Conservation (phyloP, 1,140 invertebrate species). For the Aphelinus atriplicis region DNA sequence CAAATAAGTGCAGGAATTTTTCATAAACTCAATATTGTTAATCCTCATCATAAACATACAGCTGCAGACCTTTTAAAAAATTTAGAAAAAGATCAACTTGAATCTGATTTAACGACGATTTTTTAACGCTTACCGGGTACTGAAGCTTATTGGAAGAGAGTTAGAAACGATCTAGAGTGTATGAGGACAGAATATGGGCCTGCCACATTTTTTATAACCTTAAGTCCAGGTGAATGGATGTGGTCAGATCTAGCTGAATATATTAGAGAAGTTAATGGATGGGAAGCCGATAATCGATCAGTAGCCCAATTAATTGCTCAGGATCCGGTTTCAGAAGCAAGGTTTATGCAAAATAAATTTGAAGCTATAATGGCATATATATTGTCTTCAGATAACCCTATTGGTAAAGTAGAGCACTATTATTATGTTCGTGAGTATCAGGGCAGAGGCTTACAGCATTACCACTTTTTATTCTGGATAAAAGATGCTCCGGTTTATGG, state of each 20-base stretch:
- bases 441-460: conserved; percentile 49
- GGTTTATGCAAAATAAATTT: conserved; percentile 54
- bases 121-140: conserved; percentile 48
- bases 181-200: conserved; percentile 55
- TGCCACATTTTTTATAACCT: conserved; percentile 57
- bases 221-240: conserved; percentile 55
- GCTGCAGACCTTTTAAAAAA: conserved; percentile 46
- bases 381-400: conserved; percentile 46
- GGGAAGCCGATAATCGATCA: conserved; percentile 35
- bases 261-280: conserved; percentile 47
- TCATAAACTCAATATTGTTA: conserved; percentile 51
- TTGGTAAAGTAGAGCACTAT: conserved; percentile 50
- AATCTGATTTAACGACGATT: conserved; percentile 46
- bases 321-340: conserved; percentile 50
- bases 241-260: conserved; percentile 53
- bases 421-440: conserved; percentile 50
- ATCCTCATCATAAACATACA: conserved; percentile 43
- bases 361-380: conserved; percentile 53
- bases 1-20: conserved; percentile 49
- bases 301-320: conserved; percentile 42
- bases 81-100: conserved; percentile 44
- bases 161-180: conserved; percentile 46
- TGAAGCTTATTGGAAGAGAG: conserved; percentile 46
- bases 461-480: conserved; percentile 54
- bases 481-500: conserved; percentile 50